Base-by-base conservation (phyloP, 2,888 invertebrate genomes). In the Apodemia mormo region DNA sequence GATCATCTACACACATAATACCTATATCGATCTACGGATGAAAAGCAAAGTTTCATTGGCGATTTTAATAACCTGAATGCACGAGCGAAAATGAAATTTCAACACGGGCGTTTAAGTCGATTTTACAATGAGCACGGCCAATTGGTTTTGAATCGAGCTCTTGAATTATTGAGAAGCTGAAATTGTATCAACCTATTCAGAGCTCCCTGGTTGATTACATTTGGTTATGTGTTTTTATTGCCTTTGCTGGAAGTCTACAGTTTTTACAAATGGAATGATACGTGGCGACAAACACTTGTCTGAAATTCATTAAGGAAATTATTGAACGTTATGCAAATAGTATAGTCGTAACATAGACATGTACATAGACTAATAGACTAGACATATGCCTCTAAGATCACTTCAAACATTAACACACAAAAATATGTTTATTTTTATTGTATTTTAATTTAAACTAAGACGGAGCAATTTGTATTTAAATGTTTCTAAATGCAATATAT, bases 181-280 rank as follows among this genome's bases (percentile, higher is more conserved):
- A 70, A 72, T 70, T 74, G 72, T 71, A 74, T 74, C 68, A 74
- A 72, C 70, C 68, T 69, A 74, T 72, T 74, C 72, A 71, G 67
- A 45, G 65, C 73, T 70, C 64, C 56, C 58, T 40, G 65, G 43
- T 43, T 66, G 40, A 43, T n/a, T 9, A 58, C 66, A 49, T 30
- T 54, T 56, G 56, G 66, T 66, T 40, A 37, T 66, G 29, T 58
- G 56, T 52, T 66, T 30, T 65, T 61, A 33, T 61, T 61, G 30
- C 14, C 30, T 61, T 29, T 61, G 61, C 61, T 61, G 61, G 61
- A 56, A 22, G 56, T 56, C 56, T 29, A 56, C 56, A 56, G 56
- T 56, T 56, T 56, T 22, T 56, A 56, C 29, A 56, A 29, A 29
- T 49, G 49, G 49, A 49, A 49, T 14, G 49, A 49, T 49, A 49